Conservation (phyloP, 2,888 invertebrate species). For the Ennomos erosarius region DNA sequence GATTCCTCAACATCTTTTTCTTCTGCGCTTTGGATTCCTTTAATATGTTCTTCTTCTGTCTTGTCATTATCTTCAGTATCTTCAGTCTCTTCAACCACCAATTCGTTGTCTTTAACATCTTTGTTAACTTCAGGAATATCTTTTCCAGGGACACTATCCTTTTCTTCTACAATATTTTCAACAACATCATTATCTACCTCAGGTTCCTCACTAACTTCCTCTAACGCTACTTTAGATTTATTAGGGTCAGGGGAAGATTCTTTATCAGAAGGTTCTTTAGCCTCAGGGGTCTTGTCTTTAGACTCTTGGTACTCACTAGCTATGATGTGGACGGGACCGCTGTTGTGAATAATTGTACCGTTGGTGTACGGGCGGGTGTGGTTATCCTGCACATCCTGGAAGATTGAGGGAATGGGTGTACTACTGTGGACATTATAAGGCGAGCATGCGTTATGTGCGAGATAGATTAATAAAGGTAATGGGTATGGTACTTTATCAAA, state of each 20-base stretch:
- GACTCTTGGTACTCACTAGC: conserved; percentile 69
- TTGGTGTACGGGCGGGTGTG: conserved; percentile 76
- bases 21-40: conserved; percentile 11
- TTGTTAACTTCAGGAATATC: conserved; percentile 5
- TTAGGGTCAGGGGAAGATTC: conserved; percentile 37
- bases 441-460: not conserved
- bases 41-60: conserved; percentile 27
- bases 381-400: conserved; percentile 74
- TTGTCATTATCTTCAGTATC: conserved; percentile 20
- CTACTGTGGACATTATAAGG: not conserved
- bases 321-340: conserved; percentile 74
- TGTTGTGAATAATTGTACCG: conserved; percentile 70
- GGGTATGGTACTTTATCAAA: not conserved
- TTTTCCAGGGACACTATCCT: conserved; percentile 26
- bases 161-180: conserved; percentile 3
- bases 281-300: conserved; percentile 57
- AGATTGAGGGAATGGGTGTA: not conserved
- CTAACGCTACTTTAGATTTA: conserved; percentile 30
- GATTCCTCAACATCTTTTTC: conserved; percentile 31
- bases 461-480: not conserved
- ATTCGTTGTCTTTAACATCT: conserved; percentile 2
- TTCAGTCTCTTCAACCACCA: not conserved
- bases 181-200: conserved; percentile 17
- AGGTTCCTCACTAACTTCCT: conserved; percentile 30
- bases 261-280: conserved; percentile 42